Conservation (phyloP, 2,797 vertebrate genomes). For the Anolis apletophallus region DNA sequence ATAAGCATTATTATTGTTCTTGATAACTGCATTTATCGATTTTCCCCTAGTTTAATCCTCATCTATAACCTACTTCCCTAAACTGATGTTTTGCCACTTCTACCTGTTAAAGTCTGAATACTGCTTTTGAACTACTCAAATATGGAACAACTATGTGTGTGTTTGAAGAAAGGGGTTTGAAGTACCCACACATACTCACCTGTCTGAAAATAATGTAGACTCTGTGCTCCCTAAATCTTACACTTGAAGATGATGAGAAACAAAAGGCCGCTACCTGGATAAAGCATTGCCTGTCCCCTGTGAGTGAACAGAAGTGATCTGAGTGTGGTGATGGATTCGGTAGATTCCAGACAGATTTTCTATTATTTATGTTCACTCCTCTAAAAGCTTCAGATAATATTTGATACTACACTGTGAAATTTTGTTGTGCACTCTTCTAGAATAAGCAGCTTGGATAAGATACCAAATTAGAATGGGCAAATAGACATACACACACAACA, state of each 20-base stretch:
- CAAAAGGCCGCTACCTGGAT: not conserved
- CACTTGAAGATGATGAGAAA: not conserved
- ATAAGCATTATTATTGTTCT: not conserved
- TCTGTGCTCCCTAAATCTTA: not conserved
- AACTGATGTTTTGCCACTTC: not conserved
- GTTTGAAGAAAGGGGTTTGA: not conserved
- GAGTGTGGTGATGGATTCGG: not conserved
- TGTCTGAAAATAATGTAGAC: not conserved
- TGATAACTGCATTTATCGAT: conserved; percentile 34
- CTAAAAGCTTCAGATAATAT: not conserved
- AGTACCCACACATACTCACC: not conserved
- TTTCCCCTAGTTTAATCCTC: conserved; percentile 39
- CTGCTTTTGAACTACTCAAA: not conserved
- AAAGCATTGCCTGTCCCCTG: not conserved
- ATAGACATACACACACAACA: not conserved
- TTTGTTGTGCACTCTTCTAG: not conserved
- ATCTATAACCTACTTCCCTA: conserved; percentile 23
- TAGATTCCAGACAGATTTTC: not conserved
- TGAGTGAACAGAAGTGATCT: not conserved
- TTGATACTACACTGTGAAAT: not conserved
- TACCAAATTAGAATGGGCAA: not conserved
- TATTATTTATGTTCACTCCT: not conserved
- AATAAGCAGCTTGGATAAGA: not conserved
- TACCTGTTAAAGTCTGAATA: not conserved
- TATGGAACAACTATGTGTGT: not conserved